phyloP scores from a whole-genome alignment of 2,888 invertebrate species.

The Dyspetes luteomarginatus region DNA sequence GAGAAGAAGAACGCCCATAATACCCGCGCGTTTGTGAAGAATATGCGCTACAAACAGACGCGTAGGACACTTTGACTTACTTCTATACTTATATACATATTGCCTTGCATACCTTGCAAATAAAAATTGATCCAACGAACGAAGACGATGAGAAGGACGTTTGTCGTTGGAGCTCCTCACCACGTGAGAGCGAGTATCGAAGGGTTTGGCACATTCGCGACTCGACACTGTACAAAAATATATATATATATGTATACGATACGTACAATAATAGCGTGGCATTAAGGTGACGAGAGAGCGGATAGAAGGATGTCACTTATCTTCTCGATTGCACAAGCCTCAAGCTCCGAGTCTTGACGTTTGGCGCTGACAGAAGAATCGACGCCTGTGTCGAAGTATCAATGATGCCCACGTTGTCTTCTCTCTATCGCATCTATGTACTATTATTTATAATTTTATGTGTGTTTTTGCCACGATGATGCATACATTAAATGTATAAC shows the following conservation, averaged over 20 bases:
- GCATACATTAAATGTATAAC: background rate
- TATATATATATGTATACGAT: slow-evolving; percentile 14
- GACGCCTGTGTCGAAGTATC: slow-evolving; percentile 64
- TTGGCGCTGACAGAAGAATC: slow-evolving; percentile 64
- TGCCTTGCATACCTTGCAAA: slow-evolving; percentile 25
- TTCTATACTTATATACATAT: slow-evolving; percentile 40
- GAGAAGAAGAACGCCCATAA: slow-evolving; percentile 63
- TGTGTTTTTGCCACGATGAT: slow-evolving; percentile 3
- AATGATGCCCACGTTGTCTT: slow-evolving; percentile 59
- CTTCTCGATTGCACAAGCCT: slow-evolving; percentile 55
- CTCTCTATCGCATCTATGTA: slow-evolving; percentile 17
- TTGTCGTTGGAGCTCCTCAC: slow-evolving; percentile 44
- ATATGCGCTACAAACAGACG: slow-evolving; percentile 42
- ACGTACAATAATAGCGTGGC: slow-evolving; percentile 43
- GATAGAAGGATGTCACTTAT: slow-evolving; percentile 65
- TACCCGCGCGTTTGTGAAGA: slow-evolving; percentile 21
- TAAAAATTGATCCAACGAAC: slow-evolving; percentile 49
- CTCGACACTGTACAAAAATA: slow-evolving; percentile 13
- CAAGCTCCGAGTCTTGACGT: slow-evolving; percentile 49
- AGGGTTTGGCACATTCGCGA: slow-evolving; percentile 59
- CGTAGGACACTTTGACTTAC: slow-evolving; percentile 56
- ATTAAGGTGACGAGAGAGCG: slow-evolving; percentile 63
- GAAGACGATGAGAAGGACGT: slow-evolving; percentile 58
- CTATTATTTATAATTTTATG: slow-evolving; percentile 26
- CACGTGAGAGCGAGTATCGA: slow-evolving; percentile 39